phyloP scores from a whole-genome alignment of 35 echinoderm and acorn worm genomes.

The Amphiura filiformis region DNA sequence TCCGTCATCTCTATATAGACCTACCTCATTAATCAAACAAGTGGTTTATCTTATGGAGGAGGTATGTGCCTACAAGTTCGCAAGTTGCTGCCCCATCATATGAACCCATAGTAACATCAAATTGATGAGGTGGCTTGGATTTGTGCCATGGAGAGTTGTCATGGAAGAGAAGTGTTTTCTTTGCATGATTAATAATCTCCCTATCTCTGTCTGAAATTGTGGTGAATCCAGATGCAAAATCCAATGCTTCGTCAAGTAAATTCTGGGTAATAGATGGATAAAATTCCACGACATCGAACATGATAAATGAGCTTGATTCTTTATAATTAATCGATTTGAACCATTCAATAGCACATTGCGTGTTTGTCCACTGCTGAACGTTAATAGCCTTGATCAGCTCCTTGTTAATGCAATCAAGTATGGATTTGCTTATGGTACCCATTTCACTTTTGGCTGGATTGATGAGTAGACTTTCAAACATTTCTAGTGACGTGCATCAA shows the following conservation, averaged over 20 bases:
- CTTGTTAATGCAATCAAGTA: constrained; percentile 15
- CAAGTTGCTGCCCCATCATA: constrained; percentile 11
- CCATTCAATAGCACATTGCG: constrained; percentile 14
- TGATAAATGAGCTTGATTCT: not conserved
- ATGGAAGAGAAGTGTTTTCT: constrained; percentile 35
- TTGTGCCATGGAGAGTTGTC: constrained; percentile 20
- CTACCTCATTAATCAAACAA: not conserved
- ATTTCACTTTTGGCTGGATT: constrained; percentile 46
- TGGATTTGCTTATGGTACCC: constrained; percentile 37
- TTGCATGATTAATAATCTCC: not conserved
- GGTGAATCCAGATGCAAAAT: constrained; percentile 8
- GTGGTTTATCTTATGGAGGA: not conserved
- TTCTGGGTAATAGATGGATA: constrained; percentile 27
- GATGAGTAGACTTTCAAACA: not conserved
- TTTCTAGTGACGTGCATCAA: not conserved
- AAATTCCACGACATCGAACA: constrained; percentile 33
- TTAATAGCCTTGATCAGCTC: constrained; percentile 5
- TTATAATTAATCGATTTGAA: constrained; percentile 15
- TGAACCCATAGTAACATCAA: constrained; percentile 8
- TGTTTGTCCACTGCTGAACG: constrained; percentile 22
- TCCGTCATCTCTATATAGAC: constrained; percentile 41
- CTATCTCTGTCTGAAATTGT: not conserved
- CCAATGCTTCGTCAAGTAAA: constrained; percentile 5
- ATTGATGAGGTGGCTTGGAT: not conserved
- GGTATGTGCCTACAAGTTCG: constrained; percentile 1